Percentiles rank a stretch among this genome's conserved stretches.
phyloP scores from a whole-genome alignment of 37 sponge, comb jelly and placozoan species.

The Beroe ovata region DNA sequence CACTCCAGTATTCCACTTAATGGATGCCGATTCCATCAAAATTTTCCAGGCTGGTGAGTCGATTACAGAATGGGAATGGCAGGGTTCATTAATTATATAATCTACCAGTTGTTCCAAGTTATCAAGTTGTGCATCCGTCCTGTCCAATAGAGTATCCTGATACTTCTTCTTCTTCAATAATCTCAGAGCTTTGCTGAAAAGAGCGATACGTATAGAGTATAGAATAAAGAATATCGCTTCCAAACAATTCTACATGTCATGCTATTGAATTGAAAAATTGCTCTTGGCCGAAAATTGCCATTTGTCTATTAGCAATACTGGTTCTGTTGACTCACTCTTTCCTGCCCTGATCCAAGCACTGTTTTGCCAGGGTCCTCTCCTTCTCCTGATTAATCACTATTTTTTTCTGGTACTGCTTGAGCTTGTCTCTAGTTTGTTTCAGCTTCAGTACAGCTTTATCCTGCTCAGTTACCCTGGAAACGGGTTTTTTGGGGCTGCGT shows the following conservation, averaged over 20 bases:
- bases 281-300: too few relatives aligned
- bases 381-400: conserved; percentile 79
- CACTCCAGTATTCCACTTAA: too few relatives aligned
- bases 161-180: conserved; percentile 96
- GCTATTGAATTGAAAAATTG: too few relatives aligned
- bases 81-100: not conserved
- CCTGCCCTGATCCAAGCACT: conserved; percentile 86
- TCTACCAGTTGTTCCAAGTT: conserved; percentile 89
- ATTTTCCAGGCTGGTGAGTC: too few relatives aligned
- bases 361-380: conserved; percentile 85
- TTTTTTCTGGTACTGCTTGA: conserved; percentile 93
- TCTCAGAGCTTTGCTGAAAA: conserved; percentile 89
- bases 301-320: too few relatives aligned
- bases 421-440: conserved; percentile 87
- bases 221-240: too few relatives aligned
- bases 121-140: conserved; percentile 91
- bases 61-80: not conserved
- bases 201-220: too few relatives aligned
- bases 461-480: conserved; percentile 79
- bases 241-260: too few relatives aligned
- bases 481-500: conserved; percentile 40
- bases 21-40: too few relatives aligned
- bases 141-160: conserved; percentile 82
- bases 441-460: conserved; percentile 88
- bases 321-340: conserved; percentile 90